Evolutionary conservation across 1,140 invertebrate species (phyloP).

Genomic region (Pachyrhynchus sulphureomaculatus): DNA sequence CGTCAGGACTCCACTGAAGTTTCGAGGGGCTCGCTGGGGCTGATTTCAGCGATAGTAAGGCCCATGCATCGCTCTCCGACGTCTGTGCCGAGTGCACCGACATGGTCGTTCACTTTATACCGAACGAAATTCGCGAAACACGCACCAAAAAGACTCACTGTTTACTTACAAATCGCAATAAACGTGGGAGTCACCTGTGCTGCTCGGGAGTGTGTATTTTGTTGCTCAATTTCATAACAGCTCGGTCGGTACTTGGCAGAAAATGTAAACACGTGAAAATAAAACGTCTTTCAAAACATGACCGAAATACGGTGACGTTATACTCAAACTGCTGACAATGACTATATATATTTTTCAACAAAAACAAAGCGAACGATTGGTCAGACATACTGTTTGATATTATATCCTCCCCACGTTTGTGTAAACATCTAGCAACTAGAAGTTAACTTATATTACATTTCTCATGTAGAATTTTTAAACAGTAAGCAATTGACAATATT

Average conservation of each 20-base stretch:
- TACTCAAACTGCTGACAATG: no score
- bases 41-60: slow-evolving; percentile 83
- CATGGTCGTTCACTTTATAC: slow-evolving; percentile 50
- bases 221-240: slow-evolving; percentile 45
- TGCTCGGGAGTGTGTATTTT: slow-evolving; percentile 28
- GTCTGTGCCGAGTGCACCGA: slow-evolving; percentile 65
- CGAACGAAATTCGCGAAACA: slow-evolving; percentile 21
- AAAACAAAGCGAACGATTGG: no score
- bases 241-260: slow-evolving; percentile 41
- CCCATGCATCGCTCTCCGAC: slow-evolving; percentile 82
- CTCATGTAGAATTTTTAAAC: no score
- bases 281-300: slow-evolving; percentile 22
- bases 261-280: slow-evolving; percentile 48
- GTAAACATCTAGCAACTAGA: no score
- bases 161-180: slow-evolving; percentile 39
- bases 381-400: no score
- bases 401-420: no score
- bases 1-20: slow-evolving; percentile 75
- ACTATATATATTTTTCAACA: no score
- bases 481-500: no score
- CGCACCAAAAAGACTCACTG: slow-evolving; percentile 35
- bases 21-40: slow-evolving; percentile 80
- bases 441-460: no score
- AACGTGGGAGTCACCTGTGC: slow-evolving; percentile 47
- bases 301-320: no score